phyloP scores from a whole-genome alignment of 2,113 vertebrate genomes.

The Numida meleagris region DNA sequence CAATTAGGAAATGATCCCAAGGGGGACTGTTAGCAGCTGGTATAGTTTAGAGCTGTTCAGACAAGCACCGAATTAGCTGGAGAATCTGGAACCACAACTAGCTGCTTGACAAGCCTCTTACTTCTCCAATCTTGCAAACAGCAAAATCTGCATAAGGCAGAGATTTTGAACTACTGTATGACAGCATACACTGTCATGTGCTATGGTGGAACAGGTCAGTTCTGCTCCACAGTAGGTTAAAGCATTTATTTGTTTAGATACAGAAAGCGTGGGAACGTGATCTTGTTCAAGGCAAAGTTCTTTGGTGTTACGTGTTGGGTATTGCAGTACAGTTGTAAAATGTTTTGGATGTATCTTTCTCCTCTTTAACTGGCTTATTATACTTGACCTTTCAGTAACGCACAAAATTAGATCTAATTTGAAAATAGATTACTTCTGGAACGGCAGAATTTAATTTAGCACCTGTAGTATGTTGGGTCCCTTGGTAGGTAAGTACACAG shows the following conservation, averaged over 20 bases:
- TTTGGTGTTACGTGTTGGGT: not conserved
- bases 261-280: not conserved
- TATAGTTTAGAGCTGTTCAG: conserved; percentile 30
- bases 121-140: not conserved
- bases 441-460: not conserved
- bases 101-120: not conserved
- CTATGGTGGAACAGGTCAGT: not conserved
- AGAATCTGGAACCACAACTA: conserved; percentile 29
- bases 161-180: not conserved
- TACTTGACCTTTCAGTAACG: not conserved
- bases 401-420: not conserved
- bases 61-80: conserved; percentile 15
- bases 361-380: not conserved
- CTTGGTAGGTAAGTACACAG: not conserved
- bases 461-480: not conserved
- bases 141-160: not conserved
- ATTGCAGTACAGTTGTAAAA: not conserved
- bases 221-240: not conserved
- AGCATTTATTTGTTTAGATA: not conserved
- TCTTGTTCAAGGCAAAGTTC: not conserved
- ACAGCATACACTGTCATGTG: not conserved
- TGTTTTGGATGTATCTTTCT: not conserved
- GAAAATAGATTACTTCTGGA: not conserved
- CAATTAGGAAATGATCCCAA: conserved; percentile 8
- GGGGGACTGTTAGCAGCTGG: conserved; percentile 6